These are phyloP conservation scores for Oncorhynchus masou DNA, from an alignment of 2,113 vertebrate genomes.

Conservation along the genomic window DNA sequence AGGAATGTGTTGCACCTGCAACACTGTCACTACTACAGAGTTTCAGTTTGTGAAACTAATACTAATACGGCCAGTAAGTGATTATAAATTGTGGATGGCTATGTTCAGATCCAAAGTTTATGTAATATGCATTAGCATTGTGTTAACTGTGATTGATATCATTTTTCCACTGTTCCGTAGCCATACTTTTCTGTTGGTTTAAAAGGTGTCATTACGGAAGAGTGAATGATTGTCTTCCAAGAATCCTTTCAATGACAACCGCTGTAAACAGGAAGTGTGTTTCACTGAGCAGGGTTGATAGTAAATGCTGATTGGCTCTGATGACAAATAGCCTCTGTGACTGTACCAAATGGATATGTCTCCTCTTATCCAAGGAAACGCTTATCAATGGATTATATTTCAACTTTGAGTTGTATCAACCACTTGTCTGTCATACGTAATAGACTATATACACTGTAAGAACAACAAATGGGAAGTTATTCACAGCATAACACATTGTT, in stretches of 20 bases:
- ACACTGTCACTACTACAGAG: slow-evolving; percentile 28
- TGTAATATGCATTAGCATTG: neutral
- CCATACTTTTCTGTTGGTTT: neutral
- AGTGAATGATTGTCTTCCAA: slow-evolving; percentile 24
- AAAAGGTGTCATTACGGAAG: slow-evolving; percentile 39
- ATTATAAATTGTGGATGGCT: neutral
- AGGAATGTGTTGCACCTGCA: slow-evolving; percentile 60
- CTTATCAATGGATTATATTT: slow-evolving; percentile 5
- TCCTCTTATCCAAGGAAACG: neutral
- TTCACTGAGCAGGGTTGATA: slow-evolving; percentile 20
- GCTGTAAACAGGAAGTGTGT: slow-evolving; percentile 32
- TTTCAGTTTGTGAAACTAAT: slow-evolving; percentile 47
- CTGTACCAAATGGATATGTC: slow-evolving; percentile 13
- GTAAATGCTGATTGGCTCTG: slow-evolving; percentile 34
- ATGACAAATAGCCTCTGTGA: slow-evolving; percentile 30
- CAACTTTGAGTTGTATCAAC: slow-evolving; percentile 24
- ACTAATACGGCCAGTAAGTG: slow-evolving; percentile 29
- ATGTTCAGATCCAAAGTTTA: neutral
- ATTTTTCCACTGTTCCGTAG: neutral
- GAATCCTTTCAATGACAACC: slow-evolving; percentile 18
- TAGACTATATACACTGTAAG: slow-evolving; percentile 22
- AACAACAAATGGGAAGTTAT: slow-evolving; percentile 27
- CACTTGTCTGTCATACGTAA: slow-evolving; percentile 14
- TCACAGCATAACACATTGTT: slow-evolving; percentile 21
- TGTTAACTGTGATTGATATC: neutral